These are phyloP conservation scores for Eilema depressum DNA, from an alignment of 2,888 invertebrate species.

Conservation along the genomic window DNA sequence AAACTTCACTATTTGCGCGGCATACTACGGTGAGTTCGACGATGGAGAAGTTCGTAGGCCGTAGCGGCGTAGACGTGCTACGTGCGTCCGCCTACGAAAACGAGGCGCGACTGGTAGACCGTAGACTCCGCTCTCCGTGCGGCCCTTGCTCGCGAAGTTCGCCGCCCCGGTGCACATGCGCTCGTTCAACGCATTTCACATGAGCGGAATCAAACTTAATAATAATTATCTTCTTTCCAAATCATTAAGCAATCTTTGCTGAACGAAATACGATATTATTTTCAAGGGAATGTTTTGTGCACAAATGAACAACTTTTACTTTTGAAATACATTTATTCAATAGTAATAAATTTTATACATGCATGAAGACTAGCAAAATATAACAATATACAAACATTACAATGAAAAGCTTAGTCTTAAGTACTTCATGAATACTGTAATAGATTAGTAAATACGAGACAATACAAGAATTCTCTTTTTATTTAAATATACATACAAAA, in stretches of 20 bases:
- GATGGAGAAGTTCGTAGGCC: constrained; percentile 67
- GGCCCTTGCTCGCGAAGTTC: constrained; percentile 57
- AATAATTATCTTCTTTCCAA: constrained; percentile 57
- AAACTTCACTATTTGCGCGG: constrained; percentile 69
- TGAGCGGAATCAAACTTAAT: constrained; percentile 61
- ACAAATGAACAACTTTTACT: not conserved
- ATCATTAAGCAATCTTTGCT: constrained; percentile 57
- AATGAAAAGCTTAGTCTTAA: not conserved
- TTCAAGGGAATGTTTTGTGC: constrained; percentile 27
- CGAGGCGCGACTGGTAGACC: constrained; percentile 70
- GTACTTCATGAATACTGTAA: not conserved
- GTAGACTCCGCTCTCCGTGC: constrained; percentile 41
- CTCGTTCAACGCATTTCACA: constrained; percentile 56
- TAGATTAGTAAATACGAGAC: constrained; percentile 14
- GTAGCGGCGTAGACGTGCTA: constrained; percentile 70
- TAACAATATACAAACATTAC: not conserved
- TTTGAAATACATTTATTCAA: constrained; percentile 1
- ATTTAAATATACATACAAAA: constrained; percentile 20
- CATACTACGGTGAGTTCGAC: constrained; percentile 58
- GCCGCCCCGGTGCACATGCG: constrained; percentile 77
- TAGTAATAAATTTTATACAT: too few species aligned
- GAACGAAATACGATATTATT: constrained; percentile 46
- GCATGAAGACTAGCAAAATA: too few species aligned
- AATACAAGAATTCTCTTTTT: constrained; percentile 15
- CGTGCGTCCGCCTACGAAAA: constrained; percentile 65